These are phyloP conservation scores for Scomber colias DNA, from an alignment of 2,113 vertebrate species.

Conservation along the genomic window DNA sequence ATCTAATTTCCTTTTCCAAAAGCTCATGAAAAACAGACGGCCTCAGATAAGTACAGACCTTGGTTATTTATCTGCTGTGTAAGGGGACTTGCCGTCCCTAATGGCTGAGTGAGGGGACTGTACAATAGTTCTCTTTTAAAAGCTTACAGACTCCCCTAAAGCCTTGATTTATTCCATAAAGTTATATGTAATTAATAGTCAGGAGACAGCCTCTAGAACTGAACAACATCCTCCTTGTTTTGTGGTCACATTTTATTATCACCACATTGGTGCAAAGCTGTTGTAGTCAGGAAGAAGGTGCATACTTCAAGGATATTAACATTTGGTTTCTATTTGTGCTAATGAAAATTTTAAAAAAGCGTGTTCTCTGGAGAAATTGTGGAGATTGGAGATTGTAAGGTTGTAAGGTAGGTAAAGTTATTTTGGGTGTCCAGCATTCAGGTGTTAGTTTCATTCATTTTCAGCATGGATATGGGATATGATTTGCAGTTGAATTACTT, in stretches of 20 bases:
- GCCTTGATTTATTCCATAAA: slow-evolving; percentile 52
- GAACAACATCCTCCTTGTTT: slow-evolving; percentile 53
- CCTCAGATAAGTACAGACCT: slow-evolving; percentile 74
- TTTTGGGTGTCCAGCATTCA: not conserved
- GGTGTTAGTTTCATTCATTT: slow-evolving; percentile 16
- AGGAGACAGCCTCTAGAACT: slow-evolving; percentile 29
- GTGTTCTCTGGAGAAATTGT: slow-evolving; percentile 1
- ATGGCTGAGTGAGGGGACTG: slow-evolving; percentile 44
- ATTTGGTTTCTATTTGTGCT: slow-evolving; percentile 57
- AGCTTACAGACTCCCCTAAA: slow-evolving; percentile 48
- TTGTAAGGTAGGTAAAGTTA: not conserved
- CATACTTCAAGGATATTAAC: slow-evolving; percentile 9
- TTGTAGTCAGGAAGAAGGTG: slow-evolving; percentile 23
- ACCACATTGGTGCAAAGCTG: slow-evolving; percentile 13
- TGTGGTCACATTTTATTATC: slow-evolving; percentile 63
- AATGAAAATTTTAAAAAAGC: not conserved
- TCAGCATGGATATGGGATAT: not conserved
- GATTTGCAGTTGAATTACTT: slow-evolving; percentile 1
- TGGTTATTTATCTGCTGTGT: slow-evolving; percentile 78
- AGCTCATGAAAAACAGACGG: slow-evolving; percentile 83
- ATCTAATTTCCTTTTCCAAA: slow-evolving; percentile 83
- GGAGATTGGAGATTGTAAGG: not conserved
- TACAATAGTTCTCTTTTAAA: slow-evolving; percentile 57
- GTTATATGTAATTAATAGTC: slow-evolving; percentile 56
- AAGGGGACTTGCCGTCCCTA: slow-evolving; percentile 54